Percentiles rank a stretch among this genome's conserved stretches.
Conservation (phyloP, 2,797 vertebrate genomes). For the Knipowitschia caucasica region DNA sequence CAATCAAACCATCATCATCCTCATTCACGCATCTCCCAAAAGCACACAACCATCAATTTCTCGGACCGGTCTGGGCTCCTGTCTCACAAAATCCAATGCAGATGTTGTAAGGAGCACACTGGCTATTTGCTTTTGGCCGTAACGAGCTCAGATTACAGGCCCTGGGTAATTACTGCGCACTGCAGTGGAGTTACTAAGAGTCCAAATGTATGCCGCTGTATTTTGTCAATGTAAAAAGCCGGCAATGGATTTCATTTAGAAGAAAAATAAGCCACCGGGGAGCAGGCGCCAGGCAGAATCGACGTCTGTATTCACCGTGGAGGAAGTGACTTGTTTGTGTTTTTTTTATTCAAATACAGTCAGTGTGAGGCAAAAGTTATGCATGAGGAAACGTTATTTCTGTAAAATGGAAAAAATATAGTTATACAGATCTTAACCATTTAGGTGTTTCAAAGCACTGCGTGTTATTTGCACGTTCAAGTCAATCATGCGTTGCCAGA, state of each 20-base stretch:
- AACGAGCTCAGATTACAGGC: slow-evolving; percentile 7
- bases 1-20: neutral
- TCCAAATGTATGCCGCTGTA: neutral
- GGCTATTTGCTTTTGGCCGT: slow-evolving; percentile 1
- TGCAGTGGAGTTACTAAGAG: slow-evolving; percentile 2
- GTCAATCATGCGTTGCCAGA: too few species aligned
- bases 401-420: neutral
- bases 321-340: neutral
- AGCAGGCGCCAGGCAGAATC: neutral
- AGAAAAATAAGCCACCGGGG: neutral
- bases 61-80: neutral
- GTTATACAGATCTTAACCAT: neutral
- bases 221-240: neutral
- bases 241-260: neutral
- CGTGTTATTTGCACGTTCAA: too few species aligned
- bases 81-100: neutral
- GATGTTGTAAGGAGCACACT: neutral
- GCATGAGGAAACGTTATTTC: neutral
- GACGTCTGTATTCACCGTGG: neutral
- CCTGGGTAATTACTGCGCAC: neutral
- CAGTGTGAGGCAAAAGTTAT: neutral
- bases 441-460: too few species aligned
- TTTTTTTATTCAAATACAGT: neutral
- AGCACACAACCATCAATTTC: slow-evolving; percentile 3
- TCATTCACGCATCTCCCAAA: slow-evolving; percentile 4